Evolutionary conservation across 2,888 invertebrate species (phyloP).

Genomic region (Junonia oenone): DNA sequence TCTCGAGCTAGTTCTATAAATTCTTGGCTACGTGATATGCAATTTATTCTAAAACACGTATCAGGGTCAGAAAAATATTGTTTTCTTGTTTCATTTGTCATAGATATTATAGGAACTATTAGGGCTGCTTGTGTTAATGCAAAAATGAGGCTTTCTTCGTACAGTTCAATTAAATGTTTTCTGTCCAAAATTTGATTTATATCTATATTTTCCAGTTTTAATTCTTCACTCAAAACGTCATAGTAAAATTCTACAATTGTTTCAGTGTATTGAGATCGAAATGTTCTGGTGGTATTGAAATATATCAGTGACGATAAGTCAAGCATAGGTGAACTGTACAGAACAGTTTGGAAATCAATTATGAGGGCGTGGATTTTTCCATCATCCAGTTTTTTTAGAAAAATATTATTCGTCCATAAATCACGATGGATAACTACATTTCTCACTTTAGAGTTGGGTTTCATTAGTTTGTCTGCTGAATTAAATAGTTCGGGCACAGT

Average conservation of each 20-base stretch:
- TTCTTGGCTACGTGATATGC: slow-evolving; percentile 51
- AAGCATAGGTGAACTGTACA: slow-evolving; percentile 83
- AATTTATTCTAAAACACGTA: slow-evolving; percentile 39
- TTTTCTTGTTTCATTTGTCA: slow-evolving; percentile 44
- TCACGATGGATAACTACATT: slow-evolving; percentile 81
- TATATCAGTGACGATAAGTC: slow-evolving; percentile 80
- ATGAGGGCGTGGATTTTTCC: slow-evolving; percentile 69
- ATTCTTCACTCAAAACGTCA: slow-evolving; percentile 54
- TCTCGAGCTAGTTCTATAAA: slow-evolving; percentile 49
- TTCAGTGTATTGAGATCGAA: slow-evolving; percentile 59
- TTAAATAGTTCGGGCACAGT: slow-evolving; percentile 45
- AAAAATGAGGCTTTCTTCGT: slow-evolving; percentile 52
- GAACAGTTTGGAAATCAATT: slow-evolving; percentile 84
- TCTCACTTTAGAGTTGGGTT: slow-evolving; percentile 57
- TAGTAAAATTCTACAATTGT: slow-evolving; percentile 78
- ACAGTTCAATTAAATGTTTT: slow-evolving; percentile 39
- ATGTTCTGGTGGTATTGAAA: slow-evolving; percentile 68
- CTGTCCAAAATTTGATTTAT: slow-evolving; percentile 41
- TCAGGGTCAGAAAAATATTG: slow-evolving; percentile 48
- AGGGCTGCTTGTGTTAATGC: slow-evolving; percentile 59
- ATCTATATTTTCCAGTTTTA: slow-evolving; percentile 48
- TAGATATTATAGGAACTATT: slow-evolving; percentile 51
- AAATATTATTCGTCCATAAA: slow-evolving; percentile 82
- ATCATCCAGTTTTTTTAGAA: slow-evolving; percentile 58
- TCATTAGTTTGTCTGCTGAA: slow-evolving; percentile 47